These are phyloP conservation scores for Beaufortia kweichowensis DNA, from an alignment of 2,113 vertebrate species.

Conservation along the genomic window DNA sequence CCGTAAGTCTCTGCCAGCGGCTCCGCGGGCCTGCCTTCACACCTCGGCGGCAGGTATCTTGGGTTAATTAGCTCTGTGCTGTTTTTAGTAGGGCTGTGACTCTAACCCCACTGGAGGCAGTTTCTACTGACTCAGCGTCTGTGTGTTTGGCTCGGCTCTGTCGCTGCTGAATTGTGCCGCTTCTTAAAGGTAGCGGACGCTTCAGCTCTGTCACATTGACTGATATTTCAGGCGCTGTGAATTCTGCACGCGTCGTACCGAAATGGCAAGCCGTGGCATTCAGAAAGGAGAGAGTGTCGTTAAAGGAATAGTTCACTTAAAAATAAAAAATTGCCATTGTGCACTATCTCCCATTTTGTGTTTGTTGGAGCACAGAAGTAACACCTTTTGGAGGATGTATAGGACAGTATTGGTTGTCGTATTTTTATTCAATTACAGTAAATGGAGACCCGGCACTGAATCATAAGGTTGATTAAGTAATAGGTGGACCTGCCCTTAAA, in stretches of 20 bases:
- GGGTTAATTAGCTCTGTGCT: conserved; percentile 67
- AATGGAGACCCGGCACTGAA: no score
- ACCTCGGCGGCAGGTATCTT: conserved; percentile 59
- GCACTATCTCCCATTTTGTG: background rate
- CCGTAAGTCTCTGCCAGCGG: background rate
- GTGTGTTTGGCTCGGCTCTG: conserved; percentile 46
- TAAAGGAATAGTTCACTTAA: background rate
- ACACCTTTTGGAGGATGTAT: background rate
- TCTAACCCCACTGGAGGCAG: conserved; percentile 16
- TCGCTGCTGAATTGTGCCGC: conserved; percentile 35
- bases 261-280: conserved; percentile 2
- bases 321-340: background rate
- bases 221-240: background rate
- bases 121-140: conserved; percentile 52
- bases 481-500: no score
- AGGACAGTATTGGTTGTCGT: no score
- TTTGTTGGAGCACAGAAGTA: background rate
- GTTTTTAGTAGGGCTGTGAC: conserved; percentile 27
- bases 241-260: background rate
- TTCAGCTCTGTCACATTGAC: background rate
- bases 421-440: background rate
- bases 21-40: background rate
- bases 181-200: conserved; percentile 47
- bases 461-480: no score
- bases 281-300: background rate